A percentile compares a stretch with the other conserved stretches of the same genome.
phyloP scores from a whole-genome alignment of 2,113 vertebrate genomes.

The Loxodonta africana region DNA sequence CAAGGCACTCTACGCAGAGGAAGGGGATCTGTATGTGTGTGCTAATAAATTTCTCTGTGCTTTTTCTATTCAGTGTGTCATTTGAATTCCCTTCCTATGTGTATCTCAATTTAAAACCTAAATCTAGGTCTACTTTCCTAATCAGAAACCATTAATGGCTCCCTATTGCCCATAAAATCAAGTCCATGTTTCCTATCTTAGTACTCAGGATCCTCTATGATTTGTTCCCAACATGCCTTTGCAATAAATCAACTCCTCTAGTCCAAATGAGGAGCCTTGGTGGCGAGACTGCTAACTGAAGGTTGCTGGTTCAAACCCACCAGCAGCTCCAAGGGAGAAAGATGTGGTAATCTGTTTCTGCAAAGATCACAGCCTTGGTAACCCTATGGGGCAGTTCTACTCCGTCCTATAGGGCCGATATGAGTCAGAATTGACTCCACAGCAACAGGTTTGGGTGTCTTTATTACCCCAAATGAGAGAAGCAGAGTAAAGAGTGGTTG shows the following conservation, averaged over 20 bases:
- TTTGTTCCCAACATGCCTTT: not conserved
- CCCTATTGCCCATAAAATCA: not conserved
- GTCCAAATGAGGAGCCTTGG: not conserved
- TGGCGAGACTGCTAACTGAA: not conserved
- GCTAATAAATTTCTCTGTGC: not conserved
- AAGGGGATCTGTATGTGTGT: not conserved
- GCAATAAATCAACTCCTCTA: not conserved
- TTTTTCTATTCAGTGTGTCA: not conserved
- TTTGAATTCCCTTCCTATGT: slow-evolving; percentile 17
- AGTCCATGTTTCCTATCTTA: not conserved
- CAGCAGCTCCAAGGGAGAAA: not conserved
- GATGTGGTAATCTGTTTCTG: not conserved
- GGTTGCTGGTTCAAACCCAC: not conserved
- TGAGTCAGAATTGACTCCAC: not conserved
- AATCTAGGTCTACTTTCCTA: not conserved
- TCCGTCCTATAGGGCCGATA: not conserved
- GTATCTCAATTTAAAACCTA: slow-evolving; percentile 26
- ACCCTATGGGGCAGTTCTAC: not conserved
- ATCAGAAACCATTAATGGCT: not conserved
- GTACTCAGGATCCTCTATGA: not conserved
- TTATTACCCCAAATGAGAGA: not conserved
- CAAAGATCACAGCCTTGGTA: not conserved
- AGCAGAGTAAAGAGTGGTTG: not conserved
- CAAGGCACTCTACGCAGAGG: not conserved
- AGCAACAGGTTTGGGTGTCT: not conserved